These are phyloP conservation scores for Sceliomorpha sp. DNA, from an alignment of 2,888 invertebrate genomes.

Conservation along the genomic window DNA sequence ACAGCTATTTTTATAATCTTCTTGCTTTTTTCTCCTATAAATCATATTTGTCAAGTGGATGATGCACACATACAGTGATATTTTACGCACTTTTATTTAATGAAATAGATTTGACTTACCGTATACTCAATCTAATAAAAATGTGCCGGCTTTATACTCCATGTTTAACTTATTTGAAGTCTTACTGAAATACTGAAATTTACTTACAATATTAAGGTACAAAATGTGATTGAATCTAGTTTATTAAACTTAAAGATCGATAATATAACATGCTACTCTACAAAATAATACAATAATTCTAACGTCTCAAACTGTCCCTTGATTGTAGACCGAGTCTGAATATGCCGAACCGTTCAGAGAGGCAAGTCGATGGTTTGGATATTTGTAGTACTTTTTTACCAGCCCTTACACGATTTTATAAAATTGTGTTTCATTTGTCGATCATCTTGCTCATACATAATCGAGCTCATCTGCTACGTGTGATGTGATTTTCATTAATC, in stretches of 20 bases:
- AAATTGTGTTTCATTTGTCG: constrained; percentile 37
- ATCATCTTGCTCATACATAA: constrained; percentile 59
- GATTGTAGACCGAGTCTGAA: constrained; percentile 80
- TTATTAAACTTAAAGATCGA: neutral
- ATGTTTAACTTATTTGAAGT: neutral
- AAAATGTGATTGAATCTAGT: neutral
- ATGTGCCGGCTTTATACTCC: no score
- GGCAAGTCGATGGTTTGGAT: constrained; percentile 81
- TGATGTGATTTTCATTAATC: constrained; percentile 72
- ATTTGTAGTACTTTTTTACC: constrained; percentile 76
- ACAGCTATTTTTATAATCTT: no score
- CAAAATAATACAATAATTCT: constrained; percentile 60
- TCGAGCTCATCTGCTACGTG: constrained; percentile 72
- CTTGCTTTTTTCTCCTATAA: no score
- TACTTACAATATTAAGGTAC: neutral
- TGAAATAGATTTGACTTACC: no score
- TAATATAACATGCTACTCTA: constrained; percentile 15
- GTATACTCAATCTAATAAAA: no score
- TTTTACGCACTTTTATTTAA: no score
- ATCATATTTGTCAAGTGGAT: no score
- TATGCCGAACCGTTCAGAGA: constrained; percentile 81
- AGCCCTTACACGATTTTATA: constrained; percentile 60
- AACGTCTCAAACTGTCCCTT: constrained; percentile 77
- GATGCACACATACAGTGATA: no score
- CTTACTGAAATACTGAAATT: neutral